Conservation (phyloP, 2,888 invertebrate genomes). For the Lissocephala sabroskyi region DNA sequence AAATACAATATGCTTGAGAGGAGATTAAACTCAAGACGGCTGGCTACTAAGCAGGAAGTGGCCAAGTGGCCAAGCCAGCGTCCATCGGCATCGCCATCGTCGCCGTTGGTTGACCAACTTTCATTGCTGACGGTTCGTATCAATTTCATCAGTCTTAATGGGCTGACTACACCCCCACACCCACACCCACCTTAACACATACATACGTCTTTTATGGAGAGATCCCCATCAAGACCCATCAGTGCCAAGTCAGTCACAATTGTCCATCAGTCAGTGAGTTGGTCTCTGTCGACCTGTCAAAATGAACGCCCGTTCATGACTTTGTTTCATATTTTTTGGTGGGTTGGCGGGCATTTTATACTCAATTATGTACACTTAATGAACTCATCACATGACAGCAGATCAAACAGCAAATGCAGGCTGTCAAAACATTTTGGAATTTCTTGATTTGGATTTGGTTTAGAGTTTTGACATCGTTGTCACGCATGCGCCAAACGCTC, state of each 20-base stretch:
- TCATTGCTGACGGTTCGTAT: constrained; percentile 39
- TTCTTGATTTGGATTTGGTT: constrained; percentile 12
- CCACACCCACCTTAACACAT: background rate
- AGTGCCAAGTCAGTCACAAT: constrained; percentile 36
- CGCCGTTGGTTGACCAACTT: too few species aligned
- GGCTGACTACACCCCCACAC: constrained; percentile 5
- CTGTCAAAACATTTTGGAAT: constrained; percentile 61
- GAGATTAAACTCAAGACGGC: constrained; percentile 13
- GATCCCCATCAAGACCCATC: background rate
- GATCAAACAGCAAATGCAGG: constrained; percentile 66
- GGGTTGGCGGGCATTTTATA: constrained; percentile 40
- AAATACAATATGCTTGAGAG: constrained; percentile 48
- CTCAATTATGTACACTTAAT: constrained; percentile 65
- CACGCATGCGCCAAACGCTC: constrained; percentile 2
- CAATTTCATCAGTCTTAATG: constrained; percentile 48
- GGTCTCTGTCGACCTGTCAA: too few species aligned
- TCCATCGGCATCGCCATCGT: too few species aligned
- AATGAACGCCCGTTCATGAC: too few species aligned
- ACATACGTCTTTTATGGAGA: too few species aligned
- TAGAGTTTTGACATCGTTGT: constrained; percentile 7
- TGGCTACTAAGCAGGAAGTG: constrained; percentile 47
- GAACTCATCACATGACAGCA: constrained; percentile 67
- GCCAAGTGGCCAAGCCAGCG: too few species aligned
- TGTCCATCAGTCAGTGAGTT: constrained; percentile 17
- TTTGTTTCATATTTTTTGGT: background rate